Percentiles rank a stretch among this genome's conserved stretches.
Evolutionary conservation across 2,888 invertebrate genomes (phyloP).

Genomic region (Philopedon plagiatum): DNA sequence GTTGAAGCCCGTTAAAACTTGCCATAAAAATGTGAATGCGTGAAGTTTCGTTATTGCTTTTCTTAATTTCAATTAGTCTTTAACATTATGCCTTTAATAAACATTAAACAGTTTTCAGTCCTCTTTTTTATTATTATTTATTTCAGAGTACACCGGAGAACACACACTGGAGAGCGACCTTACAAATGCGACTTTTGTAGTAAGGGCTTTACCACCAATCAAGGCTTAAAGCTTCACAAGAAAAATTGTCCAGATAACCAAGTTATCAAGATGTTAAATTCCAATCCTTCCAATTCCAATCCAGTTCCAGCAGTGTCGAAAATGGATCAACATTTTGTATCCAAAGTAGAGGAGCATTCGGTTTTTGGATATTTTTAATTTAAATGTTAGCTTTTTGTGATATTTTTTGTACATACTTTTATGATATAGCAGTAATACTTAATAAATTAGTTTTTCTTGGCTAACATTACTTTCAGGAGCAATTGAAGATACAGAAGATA

Average conservation of each 20-base stretch:
- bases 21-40: no score
- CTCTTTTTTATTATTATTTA: neutral
- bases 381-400: constrained; percentile 20
- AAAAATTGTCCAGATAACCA: constrained; percentile 62
- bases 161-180: constrained; percentile 63
- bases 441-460: no score
- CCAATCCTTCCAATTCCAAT: neutral
- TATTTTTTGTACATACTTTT: constrained; percentile 1
- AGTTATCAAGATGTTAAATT: constrained; percentile 52
- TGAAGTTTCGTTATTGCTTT: no score
- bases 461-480: no score
- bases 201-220: constrained; percentile 73
- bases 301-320: neutral
- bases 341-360: constrained; percentile 1
- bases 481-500: no score
- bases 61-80: no score
- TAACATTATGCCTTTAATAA: no score
- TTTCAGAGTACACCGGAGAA: constrained; percentile 62
- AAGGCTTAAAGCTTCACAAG: constrained; percentile 71
- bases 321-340: neutral
- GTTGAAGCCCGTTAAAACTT: no score
- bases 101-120: neutral
- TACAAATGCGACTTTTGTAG: constrained; percentile 72
- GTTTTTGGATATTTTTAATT: constrained; percentile 24
- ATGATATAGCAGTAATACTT: no score